Evolutionary conservation across 2,113 vertebrate genomes (phyloP).

Genomic region (Cynoglossus semilaevis): DNA sequence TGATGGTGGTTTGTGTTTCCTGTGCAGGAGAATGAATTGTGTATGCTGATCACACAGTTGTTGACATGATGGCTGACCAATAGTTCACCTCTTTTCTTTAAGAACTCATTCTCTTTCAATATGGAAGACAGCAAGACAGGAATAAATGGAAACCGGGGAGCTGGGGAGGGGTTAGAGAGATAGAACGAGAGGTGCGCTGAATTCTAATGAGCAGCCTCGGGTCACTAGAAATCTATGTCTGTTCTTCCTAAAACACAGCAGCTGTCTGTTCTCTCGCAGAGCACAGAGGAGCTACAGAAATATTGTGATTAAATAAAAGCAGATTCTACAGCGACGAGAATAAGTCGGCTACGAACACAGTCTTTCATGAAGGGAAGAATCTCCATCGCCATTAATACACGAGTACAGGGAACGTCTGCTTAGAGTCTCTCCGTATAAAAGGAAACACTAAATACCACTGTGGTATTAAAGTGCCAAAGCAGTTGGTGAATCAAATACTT

Average conservation of each 20-base stretch:
- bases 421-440: too few relatives aligned
- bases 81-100: constrained; percentile 38
- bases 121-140: constrained; percentile 25
- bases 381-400: too few relatives aligned
- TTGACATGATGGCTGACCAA: constrained; percentile 51
- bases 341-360: constrained; percentile 23
- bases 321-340: constrained; percentile 42
- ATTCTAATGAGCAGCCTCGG: constrained; percentile 67
- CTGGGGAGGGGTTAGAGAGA: neutral
- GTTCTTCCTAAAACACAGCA: constrained; percentile 64
- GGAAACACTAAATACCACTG: too few relatives aligned
- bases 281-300: constrained; percentile 60
- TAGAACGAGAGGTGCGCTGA: constrained; percentile 43
- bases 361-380: too few relatives aligned
- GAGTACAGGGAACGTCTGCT: too few relatives aligned
- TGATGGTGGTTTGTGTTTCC: too few relatives aligned
- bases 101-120: constrained; percentile 38
- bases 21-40: neutral
- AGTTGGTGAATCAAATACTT: too few relatives aligned
- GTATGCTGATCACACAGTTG: constrained; percentile 22
- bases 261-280: constrained; percentile 49
- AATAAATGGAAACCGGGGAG: neutral
- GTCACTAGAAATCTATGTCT: constrained; percentile 67
- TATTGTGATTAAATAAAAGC: constrained; percentile 48
- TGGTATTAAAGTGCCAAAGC: too few relatives aligned